Base-by-base conservation (phyloP, 2,888 invertebrate species). In the Ophioninae sp. region DNA sequence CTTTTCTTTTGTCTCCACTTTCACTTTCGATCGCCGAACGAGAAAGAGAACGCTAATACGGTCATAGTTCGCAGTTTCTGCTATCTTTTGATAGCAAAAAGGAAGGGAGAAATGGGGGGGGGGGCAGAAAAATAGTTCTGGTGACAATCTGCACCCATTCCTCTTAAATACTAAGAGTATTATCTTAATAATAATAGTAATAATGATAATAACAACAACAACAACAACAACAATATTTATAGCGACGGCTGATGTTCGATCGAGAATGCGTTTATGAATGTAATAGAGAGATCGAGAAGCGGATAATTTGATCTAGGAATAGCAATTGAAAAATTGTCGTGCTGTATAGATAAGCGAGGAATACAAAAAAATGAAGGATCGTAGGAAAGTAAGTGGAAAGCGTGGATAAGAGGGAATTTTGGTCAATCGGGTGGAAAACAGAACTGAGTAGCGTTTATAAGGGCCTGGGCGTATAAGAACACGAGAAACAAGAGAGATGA, bases 401-500 rank as follows among this genome's bases (percentile, higher is more conserved):
- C 37, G 37, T 70, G 37, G 10, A 39, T 57, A 67, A 41, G 41
- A 56, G 73, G 77, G 80, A 83, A 79, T 85, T 85, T 88, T 86
- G 85, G 81, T 83, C 68, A 83, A 56, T 82, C 79, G 76, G 80
- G 84, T 85, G 85, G 80, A 76, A 86, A 89, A 88, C 86, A 87
- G 88, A 88, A 88, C 87, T 87, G 87, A 88, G 84, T 88, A 88
- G 87, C 82, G 81, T 86, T 87, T 83, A 86, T 78, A 78, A 85
- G 81, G 85, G 57, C 37, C 50, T 76, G 81, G 81, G 81, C 81
- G 75, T 62, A 69, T 69, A 30, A 77, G 76, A 68, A 77, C 57
- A 57, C 79, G 83, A 80, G 74, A 77, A 76, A 67, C 56, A 57
- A 77, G 70, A 82, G 81, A 77, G 68, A 83, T 68, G 62, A 80